Evolutionary conservation across 2,888 invertebrate genomes (phyloP).

Genomic region (Lithophane leautieri): DNA sequence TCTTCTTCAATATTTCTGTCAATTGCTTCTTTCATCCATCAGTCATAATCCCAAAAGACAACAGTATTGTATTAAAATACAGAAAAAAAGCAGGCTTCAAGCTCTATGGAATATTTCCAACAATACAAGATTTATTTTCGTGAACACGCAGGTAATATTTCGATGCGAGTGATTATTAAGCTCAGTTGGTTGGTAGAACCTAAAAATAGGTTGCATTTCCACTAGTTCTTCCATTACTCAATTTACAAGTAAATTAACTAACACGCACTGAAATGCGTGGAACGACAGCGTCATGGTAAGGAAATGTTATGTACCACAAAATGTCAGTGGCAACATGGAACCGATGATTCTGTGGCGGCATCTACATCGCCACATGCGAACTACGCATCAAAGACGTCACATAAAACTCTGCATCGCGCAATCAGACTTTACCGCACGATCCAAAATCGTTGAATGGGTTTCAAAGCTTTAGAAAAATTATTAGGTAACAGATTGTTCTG

Average conservation of each 20-base stretch:
- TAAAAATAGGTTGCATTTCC: background rate
- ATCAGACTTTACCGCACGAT: no score
- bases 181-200: background rate
- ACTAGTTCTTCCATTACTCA: no score
- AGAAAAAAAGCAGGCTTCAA: background rate
- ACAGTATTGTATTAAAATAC: background rate
- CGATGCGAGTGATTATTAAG: background rate
- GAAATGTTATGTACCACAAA: background rate
- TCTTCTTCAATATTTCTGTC: background rate
- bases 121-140: background rate
- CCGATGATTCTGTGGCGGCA: no score
- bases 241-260: no score
- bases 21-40: background rate
- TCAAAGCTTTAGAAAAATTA: background rate
- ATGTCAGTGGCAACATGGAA: background rate
- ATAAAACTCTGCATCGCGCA: no score
- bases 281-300: background rate
- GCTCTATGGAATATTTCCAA: background rate
- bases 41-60: background rate
- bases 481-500: constrained; percentile 9
- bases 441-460: background rate
- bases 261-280: background rate
- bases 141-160: background rate
- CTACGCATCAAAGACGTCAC: no score
- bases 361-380: no score